These are phyloP conservation scores for Alsophila aescularia DNA, from an alignment of 2,888 invertebrate genomes.

Conservation along the genomic window DNA sequence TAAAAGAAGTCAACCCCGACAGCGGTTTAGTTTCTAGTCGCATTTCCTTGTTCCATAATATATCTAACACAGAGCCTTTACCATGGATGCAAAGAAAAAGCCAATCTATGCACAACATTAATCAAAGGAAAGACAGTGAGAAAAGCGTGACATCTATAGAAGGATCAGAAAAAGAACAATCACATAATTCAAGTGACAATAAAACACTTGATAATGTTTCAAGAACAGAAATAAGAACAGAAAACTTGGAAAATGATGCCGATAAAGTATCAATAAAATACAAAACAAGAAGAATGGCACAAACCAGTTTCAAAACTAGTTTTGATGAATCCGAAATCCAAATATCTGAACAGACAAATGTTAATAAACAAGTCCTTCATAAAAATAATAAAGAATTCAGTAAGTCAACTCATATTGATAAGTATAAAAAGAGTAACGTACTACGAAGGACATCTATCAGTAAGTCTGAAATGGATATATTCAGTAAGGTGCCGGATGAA, in stretches of 20 bases:
- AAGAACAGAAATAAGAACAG: constrained; percentile 7
- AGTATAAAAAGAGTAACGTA: constrained; percentile 40
- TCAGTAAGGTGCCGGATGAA: constrained; percentile 62
- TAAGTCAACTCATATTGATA: constrained; percentile 41
- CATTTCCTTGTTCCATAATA: constrained; percentile 74
- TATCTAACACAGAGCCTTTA: constrained; percentile 68
- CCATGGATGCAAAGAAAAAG: constrained; percentile 59
- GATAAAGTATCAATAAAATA: constrained; percentile 46
- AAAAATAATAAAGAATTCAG: constrained; percentile 44
- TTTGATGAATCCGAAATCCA: constrained; percentile 49
- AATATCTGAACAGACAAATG: constrained; percentile 25
- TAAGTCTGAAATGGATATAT: constrained; percentile 80
- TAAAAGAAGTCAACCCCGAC: constrained; percentile 57
- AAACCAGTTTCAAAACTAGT: constrained; percentile 49
- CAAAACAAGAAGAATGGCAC: constrained; percentile 55
- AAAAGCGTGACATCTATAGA: constrained; percentile 30
- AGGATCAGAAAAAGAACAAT: constrained; percentile 25
- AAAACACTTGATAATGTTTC: constrained; percentile 15
- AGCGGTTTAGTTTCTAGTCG: constrained; percentile 79
- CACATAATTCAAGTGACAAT: not conserved
- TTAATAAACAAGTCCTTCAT: constrained; percentile 39
- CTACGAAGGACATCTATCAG: constrained; percentile 70
- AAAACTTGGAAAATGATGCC: constrained; percentile 31
- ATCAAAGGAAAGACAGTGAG: constrained; percentile 50
- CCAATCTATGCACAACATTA: constrained; percentile 65